These are phyloP conservation scores for Sycophila texana DNA, from an alignment of 2,888 invertebrate species.

Conservation along the genomic window DNA sequence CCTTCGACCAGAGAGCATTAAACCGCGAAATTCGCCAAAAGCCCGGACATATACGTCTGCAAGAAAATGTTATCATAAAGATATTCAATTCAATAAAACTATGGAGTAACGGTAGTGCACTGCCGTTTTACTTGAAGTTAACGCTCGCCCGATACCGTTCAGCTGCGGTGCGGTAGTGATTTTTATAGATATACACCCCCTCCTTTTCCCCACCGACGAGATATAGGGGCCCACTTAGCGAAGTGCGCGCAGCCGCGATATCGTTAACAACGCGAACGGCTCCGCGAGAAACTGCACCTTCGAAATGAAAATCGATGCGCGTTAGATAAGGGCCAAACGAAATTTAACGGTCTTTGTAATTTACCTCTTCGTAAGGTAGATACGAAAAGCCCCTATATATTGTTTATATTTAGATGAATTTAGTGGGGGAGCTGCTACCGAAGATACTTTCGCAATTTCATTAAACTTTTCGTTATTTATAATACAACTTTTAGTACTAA, in stretches of 20 bases:
- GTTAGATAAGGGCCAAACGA: constrained; percentile 46
- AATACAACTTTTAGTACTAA: too few species aligned
- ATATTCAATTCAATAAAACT: too few species aligned
- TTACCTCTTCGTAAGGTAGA: too few species aligned
- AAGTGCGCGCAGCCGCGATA: constrained; percentile 12
- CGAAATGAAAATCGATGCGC: constrained; percentile 53
- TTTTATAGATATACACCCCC: constrained; percentile 27
- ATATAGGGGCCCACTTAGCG: constrained; percentile 13
- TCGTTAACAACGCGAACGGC: constrained; percentile 30
- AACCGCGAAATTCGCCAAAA: background rate
- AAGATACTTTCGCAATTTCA: background rate
- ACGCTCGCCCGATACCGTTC: constrained; percentile 7
- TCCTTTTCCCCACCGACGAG: too few species aligned
- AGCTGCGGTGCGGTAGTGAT: constrained; percentile 28
- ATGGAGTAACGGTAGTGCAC: background rate
- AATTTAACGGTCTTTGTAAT: constrained; percentile 31
- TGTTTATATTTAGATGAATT: too few species aligned
- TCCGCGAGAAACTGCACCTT: background rate
- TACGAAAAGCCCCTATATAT: too few species aligned
- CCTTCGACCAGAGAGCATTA: background rate
- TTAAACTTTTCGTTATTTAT: too few species aligned
- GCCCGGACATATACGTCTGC: too few species aligned
- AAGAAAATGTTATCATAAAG: background rate
- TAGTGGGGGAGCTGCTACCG: background rate
- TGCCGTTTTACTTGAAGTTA: constrained; percentile 10